Conservation (phyloP, 2,113 vertebrate genomes). For the Gambusia holbrooki region DNA sequence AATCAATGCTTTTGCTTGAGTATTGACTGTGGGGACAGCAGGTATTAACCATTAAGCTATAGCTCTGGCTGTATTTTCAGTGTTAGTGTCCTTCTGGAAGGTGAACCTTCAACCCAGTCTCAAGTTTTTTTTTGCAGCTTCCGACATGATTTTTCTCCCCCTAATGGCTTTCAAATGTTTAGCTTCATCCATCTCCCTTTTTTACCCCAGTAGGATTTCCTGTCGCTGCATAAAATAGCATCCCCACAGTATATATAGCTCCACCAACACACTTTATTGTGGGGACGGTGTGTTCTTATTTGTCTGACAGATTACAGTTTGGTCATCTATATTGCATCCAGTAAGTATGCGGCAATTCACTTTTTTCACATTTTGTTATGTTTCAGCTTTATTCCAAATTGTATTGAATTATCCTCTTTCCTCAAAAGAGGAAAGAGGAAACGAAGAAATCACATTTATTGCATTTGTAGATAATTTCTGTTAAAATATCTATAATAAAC, state of each 20-base stretch:
- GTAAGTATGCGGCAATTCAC: no score
- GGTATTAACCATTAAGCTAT: no score
- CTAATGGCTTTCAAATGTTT: background rate
- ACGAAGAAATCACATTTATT: no score
- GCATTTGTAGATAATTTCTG: background rate
- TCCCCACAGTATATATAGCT: background rate
- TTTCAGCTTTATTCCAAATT: no score
- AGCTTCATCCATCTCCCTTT: background rate
- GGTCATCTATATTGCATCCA: no score
- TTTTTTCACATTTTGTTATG: no score
- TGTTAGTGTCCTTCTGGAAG: background rate
- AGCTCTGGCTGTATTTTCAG: no score
- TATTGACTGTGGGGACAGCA: no score
- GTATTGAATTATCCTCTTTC: no score
- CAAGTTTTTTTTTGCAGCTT: background rate
- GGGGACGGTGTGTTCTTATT: background rate
- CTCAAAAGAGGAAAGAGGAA: no score
- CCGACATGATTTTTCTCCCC: background rate
- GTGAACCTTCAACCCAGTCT: background rate
- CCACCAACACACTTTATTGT: background rate
- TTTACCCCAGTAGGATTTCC: background rate
- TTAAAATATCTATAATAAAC: background rate
- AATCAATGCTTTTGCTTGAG: no score
- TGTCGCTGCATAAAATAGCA: background rate
- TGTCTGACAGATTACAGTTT: background rate